Base-by-base conservation (phyloP, 2,113 vertebrate species). In the Nothobranchius furzeri region DNA sequence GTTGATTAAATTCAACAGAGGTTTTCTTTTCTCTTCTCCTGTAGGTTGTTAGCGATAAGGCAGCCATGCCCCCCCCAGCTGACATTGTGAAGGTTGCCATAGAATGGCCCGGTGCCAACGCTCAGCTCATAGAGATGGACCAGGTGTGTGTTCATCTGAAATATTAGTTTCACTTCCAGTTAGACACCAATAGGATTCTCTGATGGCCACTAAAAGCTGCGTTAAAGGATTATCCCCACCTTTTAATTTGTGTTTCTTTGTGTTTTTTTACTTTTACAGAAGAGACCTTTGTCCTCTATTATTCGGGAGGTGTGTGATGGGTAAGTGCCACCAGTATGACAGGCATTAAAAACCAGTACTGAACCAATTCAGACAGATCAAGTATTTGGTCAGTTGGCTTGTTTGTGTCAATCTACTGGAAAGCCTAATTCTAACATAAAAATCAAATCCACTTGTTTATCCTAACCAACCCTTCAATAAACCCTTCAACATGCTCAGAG, bases 61-160 rank as follows among this genome's bases (percentile, higher is more conserved):
- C 60, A 76, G 80, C 53, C 24, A 99, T 99, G 98, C 96, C 96
- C 2, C 97, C 98, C 3, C 96, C 96, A 1, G 94, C 92, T 2
- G 96, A 99, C 89, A 96, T 98, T 0, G 97, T 99, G 79, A 99
- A 99, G 89, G 97, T 99, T 85, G 98, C 98, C 50, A 96, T 99
- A 12, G 97, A 99, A 73, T 98, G 98, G 97, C 98, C 98, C 0
- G 96, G 96, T 65, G 96, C 97, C 63, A 98, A 98, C 13, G 97
- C 96, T 64, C 98, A 99, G 82, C 94, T 99, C 58, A 95, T 99
- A 45, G 98, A 99, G 76, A 96, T 99, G 62, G 97, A 99, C 88
- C 98, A 99, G 97, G 98, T 99, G 65, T 84, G 91, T 84, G 51
- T 53, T 25, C 12, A 7, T 9, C 4, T 42, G 13, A 62, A 61